phyloP scores from a whole-genome alignment of 1,140 invertebrate species.

The Helicoverpa zea region DNA sequence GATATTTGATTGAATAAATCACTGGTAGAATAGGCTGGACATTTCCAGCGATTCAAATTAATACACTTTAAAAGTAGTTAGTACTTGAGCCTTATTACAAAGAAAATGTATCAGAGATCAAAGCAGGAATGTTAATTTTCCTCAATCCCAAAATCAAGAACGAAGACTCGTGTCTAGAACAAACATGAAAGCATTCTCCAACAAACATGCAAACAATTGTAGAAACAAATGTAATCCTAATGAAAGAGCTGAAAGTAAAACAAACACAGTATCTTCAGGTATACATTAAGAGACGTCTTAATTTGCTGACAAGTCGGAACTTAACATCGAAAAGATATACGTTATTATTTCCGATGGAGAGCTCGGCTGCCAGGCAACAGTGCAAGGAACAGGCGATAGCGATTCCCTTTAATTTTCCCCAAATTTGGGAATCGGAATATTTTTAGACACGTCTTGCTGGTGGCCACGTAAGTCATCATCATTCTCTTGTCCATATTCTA shows the following conservation, averaged over 20 bases:
- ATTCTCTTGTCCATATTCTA: no score
- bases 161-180: not conserved
- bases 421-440: not conserved
- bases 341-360: conserved; percentile 48
- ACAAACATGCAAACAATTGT: not conserved
- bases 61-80: no score
- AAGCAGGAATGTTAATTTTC: no score
- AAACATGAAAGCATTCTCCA: not conserved
- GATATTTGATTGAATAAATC: no score
- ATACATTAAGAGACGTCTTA: conserved; percentile 28
- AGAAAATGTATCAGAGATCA: no score
- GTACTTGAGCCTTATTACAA: no score
- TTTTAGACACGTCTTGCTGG: no score
- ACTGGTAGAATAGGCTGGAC: no score
- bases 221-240: conserved; percentile 18
- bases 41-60: no score
- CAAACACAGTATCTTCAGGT: conserved; percentile 20
- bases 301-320: conserved; percentile 44
- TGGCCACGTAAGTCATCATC: no score
- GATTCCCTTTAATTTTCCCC: not conserved
- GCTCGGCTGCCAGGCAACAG: not conserved
- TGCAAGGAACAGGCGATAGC: not conserved
- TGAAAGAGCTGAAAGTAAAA: conserved; percentile 12
- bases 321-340: conserved; percentile 47
- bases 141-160: no score